Conservation (phyloP, 1,140 invertebrate genomes). For the Drosophila guanche region DNA sequence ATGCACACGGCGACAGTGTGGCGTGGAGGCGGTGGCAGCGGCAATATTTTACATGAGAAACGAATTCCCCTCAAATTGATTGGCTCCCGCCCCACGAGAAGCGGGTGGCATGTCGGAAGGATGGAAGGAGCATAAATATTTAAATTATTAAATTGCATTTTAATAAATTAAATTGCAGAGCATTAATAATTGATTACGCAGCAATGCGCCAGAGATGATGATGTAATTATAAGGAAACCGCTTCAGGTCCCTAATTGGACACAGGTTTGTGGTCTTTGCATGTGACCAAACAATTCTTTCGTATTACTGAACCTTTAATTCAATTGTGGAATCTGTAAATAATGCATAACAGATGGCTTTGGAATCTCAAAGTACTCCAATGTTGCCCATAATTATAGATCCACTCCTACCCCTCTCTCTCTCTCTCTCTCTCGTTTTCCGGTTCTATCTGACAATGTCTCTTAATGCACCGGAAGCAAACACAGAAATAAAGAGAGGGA, state of each 20-base stretch:
- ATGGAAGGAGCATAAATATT: slow-evolving; percentile 40
- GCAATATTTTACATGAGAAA: slow-evolving; percentile 52
- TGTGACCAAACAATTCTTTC: not conserved
- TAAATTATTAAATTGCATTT: slow-evolving; percentile 60
- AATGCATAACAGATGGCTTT: no score
- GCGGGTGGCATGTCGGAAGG: not conserved
- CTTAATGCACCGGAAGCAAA: slow-evolving; percentile 19
- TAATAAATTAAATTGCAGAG: slow-evolving; percentile 53
- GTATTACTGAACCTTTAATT: no score
- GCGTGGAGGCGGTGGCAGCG: not conserved
- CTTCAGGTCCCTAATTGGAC: slow-evolving; percentile 40
- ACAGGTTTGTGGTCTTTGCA: slow-evolving; percentile 15
- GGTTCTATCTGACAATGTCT: not conserved
- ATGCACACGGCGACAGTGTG: slow-evolving; percentile 7
- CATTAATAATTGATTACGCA: slow-evolving; percentile 25
- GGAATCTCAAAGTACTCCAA: no score
- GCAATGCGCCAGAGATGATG: not conserved
- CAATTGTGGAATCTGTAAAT: no score
- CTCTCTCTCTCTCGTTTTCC: not conserved
- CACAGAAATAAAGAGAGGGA: not conserved
- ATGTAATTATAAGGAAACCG: slow-evolving; percentile 33
- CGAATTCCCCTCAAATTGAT: slow-evolving; percentile 53
- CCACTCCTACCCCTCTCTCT: no score
- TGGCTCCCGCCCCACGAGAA: slow-evolving; percentile 2
- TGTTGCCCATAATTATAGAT: no score